A percentile compares a stretch with the other conserved stretches of the same genome.
Conservation (phyloP, 1,140 invertebrate genomes). For the Diabrotica undecimpunctata region DNA sequence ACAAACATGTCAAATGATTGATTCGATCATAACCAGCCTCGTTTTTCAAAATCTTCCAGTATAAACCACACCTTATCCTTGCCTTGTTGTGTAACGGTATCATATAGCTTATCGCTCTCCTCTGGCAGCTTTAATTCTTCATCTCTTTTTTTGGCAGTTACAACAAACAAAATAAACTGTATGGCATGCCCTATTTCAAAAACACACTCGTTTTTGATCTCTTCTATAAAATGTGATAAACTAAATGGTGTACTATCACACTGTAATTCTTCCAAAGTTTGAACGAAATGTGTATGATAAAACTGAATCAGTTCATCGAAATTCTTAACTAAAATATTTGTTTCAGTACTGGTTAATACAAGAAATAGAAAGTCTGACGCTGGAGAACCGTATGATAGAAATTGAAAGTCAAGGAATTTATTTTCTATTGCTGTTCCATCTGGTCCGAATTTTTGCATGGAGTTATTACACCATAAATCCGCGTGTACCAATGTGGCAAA, state of each 20-base stretch:
- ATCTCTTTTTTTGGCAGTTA: not conserved
- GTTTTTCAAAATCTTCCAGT: not conserved
- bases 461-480: conserved; percentile 64
- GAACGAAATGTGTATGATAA: conserved; percentile 45
- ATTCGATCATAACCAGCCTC: conserved; percentile 12
- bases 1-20: too few relatives aligned
- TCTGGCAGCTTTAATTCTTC: not conserved
- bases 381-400: conserved; percentile 50
- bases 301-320: conserved; percentile 47
- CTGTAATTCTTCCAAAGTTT: conserved; percentile 16
- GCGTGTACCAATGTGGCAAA: conserved; percentile 55
- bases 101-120: not conserved
- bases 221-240: conserved; percentile 15
- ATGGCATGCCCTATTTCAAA: conserved; percentile 18
- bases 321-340: conserved; percentile 40
- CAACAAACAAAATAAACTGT: not conserved
- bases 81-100: not conserved
- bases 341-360: conserved; percentile 50
- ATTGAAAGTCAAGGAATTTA: conserved; percentile 64
- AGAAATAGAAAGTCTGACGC: conserved; percentile 55
- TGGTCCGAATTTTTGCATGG: conserved; percentile 45
- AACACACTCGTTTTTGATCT: conserved; percentile 18
- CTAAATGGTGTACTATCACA: conserved; percentile 12
- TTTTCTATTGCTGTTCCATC: conserved; percentile 46
- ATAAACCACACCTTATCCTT: conserved; percentile 9